phyloP scores from a whole-genome alignment of 2,888 invertebrate genomes.

The Drosophila ustulata region DNA sequence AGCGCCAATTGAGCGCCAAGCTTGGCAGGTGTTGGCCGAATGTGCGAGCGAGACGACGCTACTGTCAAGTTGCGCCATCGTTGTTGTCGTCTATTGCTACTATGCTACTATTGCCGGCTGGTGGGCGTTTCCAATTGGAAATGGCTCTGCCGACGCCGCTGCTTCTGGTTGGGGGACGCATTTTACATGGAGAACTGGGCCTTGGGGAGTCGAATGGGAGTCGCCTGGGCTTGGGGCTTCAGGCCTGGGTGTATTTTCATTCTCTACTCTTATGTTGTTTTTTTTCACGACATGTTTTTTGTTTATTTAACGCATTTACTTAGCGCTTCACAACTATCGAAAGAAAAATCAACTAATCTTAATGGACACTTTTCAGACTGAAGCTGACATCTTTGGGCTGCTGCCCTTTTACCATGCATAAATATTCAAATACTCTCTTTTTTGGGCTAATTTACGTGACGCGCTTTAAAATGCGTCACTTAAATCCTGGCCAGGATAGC shows the following conservation, averaged over 20 bases:
- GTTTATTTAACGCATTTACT: constrained; percentile 69
- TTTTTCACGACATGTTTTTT: constrained; percentile 35
- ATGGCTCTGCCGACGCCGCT: constrained; percentile 40
- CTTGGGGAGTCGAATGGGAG: constrained; percentile 37
- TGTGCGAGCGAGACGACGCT: constrained; percentile 47
- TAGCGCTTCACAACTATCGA: constrained; percentile 73
- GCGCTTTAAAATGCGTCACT: constrained; percentile 37
- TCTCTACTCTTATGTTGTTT: constrained; percentile 15
- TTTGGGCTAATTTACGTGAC: constrained; percentile 47
- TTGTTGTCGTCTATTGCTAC: constrained; percentile 35
- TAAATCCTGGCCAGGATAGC: constrained; percentile 23
- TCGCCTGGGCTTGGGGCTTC: neutral
- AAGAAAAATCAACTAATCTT: constrained; percentile 80
- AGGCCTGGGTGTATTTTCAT: neutral
- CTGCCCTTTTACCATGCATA: constrained; percentile 30
- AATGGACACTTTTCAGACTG: constrained; percentile 72
- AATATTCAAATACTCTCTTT: neutral
- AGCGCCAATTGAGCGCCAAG: constrained; percentile 61
- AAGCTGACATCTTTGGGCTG: constrained; percentile 53
- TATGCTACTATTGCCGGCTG: constrained; percentile 25
- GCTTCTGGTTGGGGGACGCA: constrained; percentile 66
- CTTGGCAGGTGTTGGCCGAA: constrained; percentile 52
- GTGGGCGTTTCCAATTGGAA: constrained; percentile 80
- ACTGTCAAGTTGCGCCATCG: constrained; percentile 50
- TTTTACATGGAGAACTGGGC: constrained; percentile 49